A percentile compares a stretch with the other conserved stretches of the same genome.
These are phyloP conservation scores for Metopolophium dirhodum DNA, from an alignment of 1,140 invertebrate species.

Conservation along the genomic window DNA sequence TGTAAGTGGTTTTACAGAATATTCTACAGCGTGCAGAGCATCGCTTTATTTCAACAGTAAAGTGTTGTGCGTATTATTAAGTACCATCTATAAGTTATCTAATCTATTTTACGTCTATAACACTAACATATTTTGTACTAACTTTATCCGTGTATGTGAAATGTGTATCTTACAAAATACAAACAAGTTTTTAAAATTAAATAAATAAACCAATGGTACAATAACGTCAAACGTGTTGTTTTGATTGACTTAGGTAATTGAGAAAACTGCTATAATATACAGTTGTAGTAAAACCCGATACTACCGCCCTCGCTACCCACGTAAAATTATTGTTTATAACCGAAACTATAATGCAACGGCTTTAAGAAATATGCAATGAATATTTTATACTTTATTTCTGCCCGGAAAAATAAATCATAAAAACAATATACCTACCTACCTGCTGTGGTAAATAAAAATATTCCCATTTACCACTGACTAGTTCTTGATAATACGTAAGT, in stretches of 20 bases:
- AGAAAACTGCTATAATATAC: neutral
- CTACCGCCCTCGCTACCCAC: neutral
- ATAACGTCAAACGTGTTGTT: neutral
- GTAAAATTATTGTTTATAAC: too few relatives aligned
- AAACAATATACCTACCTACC: too few relatives aligned
- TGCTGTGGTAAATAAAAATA: too few relatives aligned
- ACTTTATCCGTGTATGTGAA: neutral
- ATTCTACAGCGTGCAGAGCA: neutral
- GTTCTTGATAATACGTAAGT: too few relatives aligned
- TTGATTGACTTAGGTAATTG: neutral
- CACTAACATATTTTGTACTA: neutral
- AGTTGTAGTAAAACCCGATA: neutral
- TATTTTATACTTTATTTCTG: too few relatives aligned
- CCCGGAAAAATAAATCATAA: too few relatives aligned
- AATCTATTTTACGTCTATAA: neutral
- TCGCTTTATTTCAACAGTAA: too few relatives aligned
- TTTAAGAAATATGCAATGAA: too few relatives aligned
- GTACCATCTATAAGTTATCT: too few relatives aligned
- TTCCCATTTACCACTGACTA: too few relatives aligned
- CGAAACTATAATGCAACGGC: too few relatives aligned
- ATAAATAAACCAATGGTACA: neutral
- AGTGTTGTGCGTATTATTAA: too few relatives aligned
- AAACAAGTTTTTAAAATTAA: neutral
- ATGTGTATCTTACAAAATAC: neutral
- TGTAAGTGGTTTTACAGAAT: neutral